phyloP scores from a whole-genome alignment of 2,113 vertebrate genomes.

The Edolisoma coerulescens region DNA sequence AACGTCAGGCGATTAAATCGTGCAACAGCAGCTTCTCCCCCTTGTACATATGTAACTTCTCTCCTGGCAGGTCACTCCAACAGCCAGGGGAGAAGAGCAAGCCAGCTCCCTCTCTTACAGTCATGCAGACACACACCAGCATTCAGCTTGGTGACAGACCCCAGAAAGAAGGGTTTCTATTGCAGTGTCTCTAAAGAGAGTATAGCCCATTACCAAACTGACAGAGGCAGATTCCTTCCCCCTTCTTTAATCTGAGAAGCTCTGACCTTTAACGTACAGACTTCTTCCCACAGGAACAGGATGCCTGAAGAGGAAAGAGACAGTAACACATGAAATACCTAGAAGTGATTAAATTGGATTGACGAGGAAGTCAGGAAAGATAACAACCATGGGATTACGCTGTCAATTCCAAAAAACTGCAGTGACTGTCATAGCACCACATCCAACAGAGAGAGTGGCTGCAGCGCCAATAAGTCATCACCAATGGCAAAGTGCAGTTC shows the following conservation, averaged over 20 bases:
- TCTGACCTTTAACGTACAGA: conserved; percentile 40
- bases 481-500: background rate
- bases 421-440: background rate
- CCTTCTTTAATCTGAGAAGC: background rate
- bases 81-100: background rate
- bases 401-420: conserved; percentile 18
- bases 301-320: conserved; percentile 7
- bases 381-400: background rate
- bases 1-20: background rate
- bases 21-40: conserved; percentile 6
- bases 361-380: conserved; percentile 16
- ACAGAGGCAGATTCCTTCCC: background rate
- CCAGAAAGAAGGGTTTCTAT: background rate
- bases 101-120: background rate
- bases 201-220: background rate
- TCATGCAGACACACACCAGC: background rate
- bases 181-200: background rate
- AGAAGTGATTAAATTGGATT: conserved; percentile 17
- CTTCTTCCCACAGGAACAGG: background rate
- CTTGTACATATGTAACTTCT: background rate
- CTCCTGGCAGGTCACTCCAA: background rate
- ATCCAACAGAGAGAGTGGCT: background rate
- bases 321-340: conserved; percentile 18
- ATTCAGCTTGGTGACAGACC: background rate
- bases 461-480: background rate